Evolutionary conservation across 2,113 vertebrate genomes (phyloP).

Genomic region (Orcinus orca): DNA sequence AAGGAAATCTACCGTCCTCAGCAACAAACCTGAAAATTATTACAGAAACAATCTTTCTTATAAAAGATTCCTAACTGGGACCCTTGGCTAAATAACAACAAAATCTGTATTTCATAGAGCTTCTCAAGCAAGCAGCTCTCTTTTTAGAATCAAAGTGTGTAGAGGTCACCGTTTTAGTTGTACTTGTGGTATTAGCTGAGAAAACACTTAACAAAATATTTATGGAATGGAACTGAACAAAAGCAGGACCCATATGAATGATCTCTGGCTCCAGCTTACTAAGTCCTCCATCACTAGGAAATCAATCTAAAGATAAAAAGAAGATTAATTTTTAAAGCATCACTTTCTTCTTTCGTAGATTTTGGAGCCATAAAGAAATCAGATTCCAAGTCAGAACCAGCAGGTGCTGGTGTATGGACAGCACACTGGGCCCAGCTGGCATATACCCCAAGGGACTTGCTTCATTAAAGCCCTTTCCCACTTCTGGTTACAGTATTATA

Average conservation of each 20-base stretch:
- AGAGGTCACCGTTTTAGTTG: background rate
- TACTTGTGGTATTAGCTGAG: background rate
- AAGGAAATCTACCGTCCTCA: background rate
- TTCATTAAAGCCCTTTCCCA: background rate
- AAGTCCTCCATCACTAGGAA: background rate
- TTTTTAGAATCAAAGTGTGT: background rate
- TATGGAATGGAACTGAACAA: background rate
- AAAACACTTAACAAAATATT: background rate
- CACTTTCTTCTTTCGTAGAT: background rate
- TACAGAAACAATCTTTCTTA: background rate
- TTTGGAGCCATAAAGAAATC: background rate
- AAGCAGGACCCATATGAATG: background rate
- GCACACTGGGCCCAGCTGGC: background rate
- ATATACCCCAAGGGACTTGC: background rate
- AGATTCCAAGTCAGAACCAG: background rate
- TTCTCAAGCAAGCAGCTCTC: background rate
- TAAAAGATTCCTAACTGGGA: background rate
- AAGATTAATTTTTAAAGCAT: conserved; percentile 12
- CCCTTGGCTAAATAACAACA: background rate
- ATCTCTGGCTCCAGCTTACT: background rate
- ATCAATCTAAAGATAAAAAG: background rate
- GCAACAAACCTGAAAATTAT: background rate
- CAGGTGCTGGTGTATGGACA: background rate
- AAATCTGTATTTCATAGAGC: background rate
- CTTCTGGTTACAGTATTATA: background rate